Base-by-base conservation (phyloP, 2,113 vertebrate species). In the Myxocyprinus asiaticus region DNA sequence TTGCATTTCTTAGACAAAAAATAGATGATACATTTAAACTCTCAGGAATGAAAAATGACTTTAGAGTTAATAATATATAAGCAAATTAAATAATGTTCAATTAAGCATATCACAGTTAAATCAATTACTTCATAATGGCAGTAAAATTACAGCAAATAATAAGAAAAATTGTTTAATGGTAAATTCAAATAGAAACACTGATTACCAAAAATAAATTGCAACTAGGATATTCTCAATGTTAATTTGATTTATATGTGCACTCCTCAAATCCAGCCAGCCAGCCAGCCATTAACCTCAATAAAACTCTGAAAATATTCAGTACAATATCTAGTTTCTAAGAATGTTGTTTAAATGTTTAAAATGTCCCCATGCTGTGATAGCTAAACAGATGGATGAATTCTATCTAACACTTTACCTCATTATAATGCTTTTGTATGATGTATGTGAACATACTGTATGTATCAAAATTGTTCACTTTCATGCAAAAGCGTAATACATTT, bases 331-430 rank as follows among this genome's bases (percentile, higher is more conserved):
- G 8, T 71, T 56, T 44, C 33, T 33, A 15, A 8, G 51, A 51
- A 17, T 4, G 55, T 56, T n/a, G n/a, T n/a, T n/a, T n/a, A n/a
- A n/a, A n/a, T 70, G n/a, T 7, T 71, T 71, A 4, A 33, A 70
- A 56, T 70, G 68, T 56, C 5, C 33, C 44, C 51, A 44, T 70
- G 68, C 68, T n/a, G 68, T 15, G 12, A 70, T 9, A 10, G n/a
- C 51, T 53, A 50, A 70, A 70, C 3, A 5, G 51, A 56, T 70
- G 51, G 33, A 44, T 56, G 14, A n/a, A 43, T 70, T 14, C 67
- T 51, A 33, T 53, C 11, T 55, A 56, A 56, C 12, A 17, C 10
- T 56, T n/a, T n/a, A n/a, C n/a, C n/a, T n/a, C 14, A 56, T 2
- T n/a, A 5, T 71, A 8, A 71, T 56, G 4, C 9, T 22, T 7